Conservation (phyloP, 2,797 vertebrate genomes). For the Bradypus variegatus region DNA sequence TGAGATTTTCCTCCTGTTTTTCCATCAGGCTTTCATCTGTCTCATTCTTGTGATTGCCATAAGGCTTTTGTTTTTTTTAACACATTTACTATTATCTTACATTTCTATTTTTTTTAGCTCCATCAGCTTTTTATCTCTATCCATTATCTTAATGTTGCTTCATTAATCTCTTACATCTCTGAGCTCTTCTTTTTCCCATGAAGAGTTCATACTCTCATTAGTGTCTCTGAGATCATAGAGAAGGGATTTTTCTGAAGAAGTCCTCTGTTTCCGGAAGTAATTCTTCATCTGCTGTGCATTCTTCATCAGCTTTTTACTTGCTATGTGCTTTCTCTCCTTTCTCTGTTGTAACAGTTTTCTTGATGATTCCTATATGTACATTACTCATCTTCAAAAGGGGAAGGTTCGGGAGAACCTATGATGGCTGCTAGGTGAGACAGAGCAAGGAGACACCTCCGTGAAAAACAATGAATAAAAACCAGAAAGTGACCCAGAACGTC, state of each 20-base stretch:
- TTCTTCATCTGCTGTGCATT: background rate
- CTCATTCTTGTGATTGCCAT: background rate
- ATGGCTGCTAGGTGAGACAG: too few relatives aligned
- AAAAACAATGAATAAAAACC: too few relatives aligned
- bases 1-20: background rate
- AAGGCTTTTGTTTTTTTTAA: background rate
- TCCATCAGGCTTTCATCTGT: background rate
- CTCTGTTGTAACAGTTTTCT: conserved; percentile 8
- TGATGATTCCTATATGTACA: background rate
- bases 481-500: too few relatives aligned
- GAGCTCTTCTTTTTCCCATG: background rate
- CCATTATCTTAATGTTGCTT: background rate
- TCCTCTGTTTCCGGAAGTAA: background rate
- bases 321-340: background rate
- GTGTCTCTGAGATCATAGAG: background rate
- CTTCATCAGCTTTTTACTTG: background rate
- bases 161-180: background rate
- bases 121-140: background rate
- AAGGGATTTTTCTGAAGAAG: background rate
- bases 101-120: background rate
- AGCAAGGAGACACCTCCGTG: too few relatives aligned
- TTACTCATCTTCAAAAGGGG: conserved; percentile 1
- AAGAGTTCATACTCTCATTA: background rate
- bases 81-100: background rate
- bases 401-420: too few relatives aligned